Conservation (phyloP, 2,113 vertebrate genomes). For the Amphilophus citrinellus region DNA sequence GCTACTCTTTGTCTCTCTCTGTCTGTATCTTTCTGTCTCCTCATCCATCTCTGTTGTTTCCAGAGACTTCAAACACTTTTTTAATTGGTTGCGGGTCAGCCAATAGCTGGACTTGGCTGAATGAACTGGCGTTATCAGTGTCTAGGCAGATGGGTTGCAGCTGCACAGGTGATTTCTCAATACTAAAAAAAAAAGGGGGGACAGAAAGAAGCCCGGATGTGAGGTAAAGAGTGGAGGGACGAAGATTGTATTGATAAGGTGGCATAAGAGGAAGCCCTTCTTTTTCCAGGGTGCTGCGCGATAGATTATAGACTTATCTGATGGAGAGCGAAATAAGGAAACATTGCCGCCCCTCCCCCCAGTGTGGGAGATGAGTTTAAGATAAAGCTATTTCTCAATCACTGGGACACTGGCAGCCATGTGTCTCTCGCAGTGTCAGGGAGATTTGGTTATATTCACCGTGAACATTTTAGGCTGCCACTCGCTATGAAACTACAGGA, state of each 20-base stretch:
- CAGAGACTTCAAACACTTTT: slow-evolving; percentile 59
- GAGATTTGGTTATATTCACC: background rate
- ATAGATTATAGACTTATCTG: slow-evolving; percentile 72
- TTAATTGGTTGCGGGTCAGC: slow-evolving; percentile 70
- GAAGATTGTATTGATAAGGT: slow-evolving; percentile 66
- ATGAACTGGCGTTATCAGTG: slow-evolving; percentile 63
- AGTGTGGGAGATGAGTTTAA: slow-evolving; percentile 66
- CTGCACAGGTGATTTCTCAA: slow-evolving; percentile 62
- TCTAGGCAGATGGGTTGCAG: slow-evolving; percentile 59
- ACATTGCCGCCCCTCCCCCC: background rate
- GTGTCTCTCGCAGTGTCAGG: slow-evolving; percentile 13
- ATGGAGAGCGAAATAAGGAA: slow-evolving; percentile 51
- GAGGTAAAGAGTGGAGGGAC: slow-evolving; percentile 25
- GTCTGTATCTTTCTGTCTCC: slow-evolving; percentile 35
- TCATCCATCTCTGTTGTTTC: slow-evolving; percentile 56
- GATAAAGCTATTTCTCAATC: slow-evolving; percentile 70
- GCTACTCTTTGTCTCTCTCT: slow-evolving; percentile 31
- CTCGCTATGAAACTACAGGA: slow-evolving; percentile 18
- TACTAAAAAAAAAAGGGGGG: background rate
- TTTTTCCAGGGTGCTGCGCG: slow-evolving; percentile 42
- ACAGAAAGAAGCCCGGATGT: slow-evolving; percentile 41
- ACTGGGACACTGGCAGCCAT: slow-evolving; percentile 18
- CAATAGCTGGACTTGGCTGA: slow-evolving; percentile 62
- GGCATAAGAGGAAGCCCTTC: slow-evolving; percentile 45
- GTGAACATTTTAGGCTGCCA: background rate